phyloP scores from a whole-genome alignment of 1,140 invertebrate genomes.

The Ceratoteleas bidentatus region DNA sequence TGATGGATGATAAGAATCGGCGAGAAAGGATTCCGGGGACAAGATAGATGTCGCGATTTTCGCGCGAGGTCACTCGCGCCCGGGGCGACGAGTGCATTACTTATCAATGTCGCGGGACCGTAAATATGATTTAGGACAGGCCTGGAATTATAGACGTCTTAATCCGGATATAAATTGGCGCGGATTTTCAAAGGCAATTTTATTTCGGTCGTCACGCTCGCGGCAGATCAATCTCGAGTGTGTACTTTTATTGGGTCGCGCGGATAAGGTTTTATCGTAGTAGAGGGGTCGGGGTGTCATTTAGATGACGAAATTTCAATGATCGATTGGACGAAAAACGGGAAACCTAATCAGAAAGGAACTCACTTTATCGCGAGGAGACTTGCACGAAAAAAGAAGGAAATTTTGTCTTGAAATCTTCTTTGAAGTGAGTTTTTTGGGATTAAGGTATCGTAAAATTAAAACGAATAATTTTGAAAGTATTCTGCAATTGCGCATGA shows the following conservation, averaged over 20 bases:
- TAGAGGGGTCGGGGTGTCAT: no score
- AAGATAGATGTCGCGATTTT: constrained; percentile 36
- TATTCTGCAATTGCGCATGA: no score
- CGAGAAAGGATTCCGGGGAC: constrained; percentile 24
- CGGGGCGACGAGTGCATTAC: constrained; percentile 17
- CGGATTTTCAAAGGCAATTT: constrained; percentile 27
- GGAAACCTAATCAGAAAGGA: no score
- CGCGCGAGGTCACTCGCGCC: constrained; percentile 6
- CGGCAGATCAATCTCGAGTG: constrained; percentile 18
- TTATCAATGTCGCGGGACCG: constrained; percentile 23
- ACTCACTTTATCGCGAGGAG: no score
- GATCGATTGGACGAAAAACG: no score
- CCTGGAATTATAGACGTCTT: constrained; percentile 27
- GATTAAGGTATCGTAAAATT: no score
- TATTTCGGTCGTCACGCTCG: constrained; percentile 9
- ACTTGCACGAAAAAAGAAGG: no score
- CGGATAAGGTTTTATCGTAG: constrained; percentile 23
- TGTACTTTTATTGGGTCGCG: constrained; percentile 30
- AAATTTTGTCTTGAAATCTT: no score
- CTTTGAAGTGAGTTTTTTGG: no score
- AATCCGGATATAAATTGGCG: constrained; percentile 31
- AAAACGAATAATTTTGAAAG: no score
- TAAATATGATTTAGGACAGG: constrained; percentile 25
- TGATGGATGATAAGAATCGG: constrained; percentile 28
- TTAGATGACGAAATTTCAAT: no score